phyloP scores from a whole-genome alignment of 2,888 invertebrate species.

The Dromius quadrimaculatus region DNA sequence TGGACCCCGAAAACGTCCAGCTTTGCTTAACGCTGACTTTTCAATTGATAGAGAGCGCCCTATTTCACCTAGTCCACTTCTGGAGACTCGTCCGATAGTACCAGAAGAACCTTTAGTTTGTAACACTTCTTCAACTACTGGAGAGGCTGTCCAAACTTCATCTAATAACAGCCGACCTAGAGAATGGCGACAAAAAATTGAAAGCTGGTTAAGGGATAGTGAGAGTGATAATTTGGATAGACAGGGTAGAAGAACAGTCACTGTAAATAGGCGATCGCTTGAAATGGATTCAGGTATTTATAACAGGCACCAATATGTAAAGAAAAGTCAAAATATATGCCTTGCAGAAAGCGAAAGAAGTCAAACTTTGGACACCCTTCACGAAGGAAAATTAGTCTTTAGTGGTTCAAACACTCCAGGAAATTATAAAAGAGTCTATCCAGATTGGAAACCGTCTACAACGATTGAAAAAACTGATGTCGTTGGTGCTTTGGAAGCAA shows the following conservation, averaged over 20 bases:
- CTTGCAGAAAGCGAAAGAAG: constrained; percentile 82
- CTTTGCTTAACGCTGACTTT: constrained; percentile 79
- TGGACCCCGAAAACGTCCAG: constrained; percentile 81
- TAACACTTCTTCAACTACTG: constrained; percentile 67
- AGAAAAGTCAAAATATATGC: constrained; percentile 3
- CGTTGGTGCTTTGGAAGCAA: constrained; percentile 86
- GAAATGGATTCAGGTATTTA: constrained; percentile 85
- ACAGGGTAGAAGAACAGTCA: constrained; percentile 72
- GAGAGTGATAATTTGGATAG: constrained; percentile 78
- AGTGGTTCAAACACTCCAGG: constrained; percentile 63
- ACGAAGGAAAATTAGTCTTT: constrained; percentile 76
- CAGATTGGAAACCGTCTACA: constrained; percentile 84
- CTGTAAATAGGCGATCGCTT: constrained; percentile 81
- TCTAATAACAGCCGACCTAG: constrained; percentile 65
- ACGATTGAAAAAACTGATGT: constrained; percentile 86
- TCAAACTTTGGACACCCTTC: constrained; percentile 77
- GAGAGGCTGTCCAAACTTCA: constrained; percentile 8
- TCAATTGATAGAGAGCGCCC: constrained; percentile 80
- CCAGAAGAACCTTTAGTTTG: constrained; percentile 70
- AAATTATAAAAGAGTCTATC: constrained; percentile 74
- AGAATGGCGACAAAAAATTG: constrained; percentile 91
- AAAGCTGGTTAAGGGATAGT: constrained; percentile 91
- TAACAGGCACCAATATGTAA: no score
- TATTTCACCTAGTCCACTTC: constrained; percentile 75
- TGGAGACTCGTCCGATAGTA: constrained; percentile 69